Base-by-base conservation (phyloP, 2,797 vertebrate species). In the Serranus cabrilla region DNA sequence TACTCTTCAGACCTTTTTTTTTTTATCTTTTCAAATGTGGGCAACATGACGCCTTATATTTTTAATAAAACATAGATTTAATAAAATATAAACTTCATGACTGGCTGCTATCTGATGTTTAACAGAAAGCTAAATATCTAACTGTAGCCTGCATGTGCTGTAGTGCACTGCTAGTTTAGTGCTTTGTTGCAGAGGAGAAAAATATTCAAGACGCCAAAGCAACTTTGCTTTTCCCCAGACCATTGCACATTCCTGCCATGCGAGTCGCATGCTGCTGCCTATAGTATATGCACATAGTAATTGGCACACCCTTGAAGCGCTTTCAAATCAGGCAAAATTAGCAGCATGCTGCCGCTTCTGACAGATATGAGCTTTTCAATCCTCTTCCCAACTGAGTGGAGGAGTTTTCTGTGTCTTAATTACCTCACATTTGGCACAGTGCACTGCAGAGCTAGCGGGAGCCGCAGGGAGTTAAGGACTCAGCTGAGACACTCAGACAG, bases 391-490 rank as follows among this genome's bases (percentile, higher is more conserved):
- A 78, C 84, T 40, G 85, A 90, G 83, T 74, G 76, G 74, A 84
- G 77, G 83, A 90, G 81, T 88, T 87, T 80, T 89, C 80, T 79
- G 70, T 74, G 87, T 91, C 93, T 94, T 94, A 94, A 93, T 94
- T 93, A 93, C 88, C 74, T 89, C 80, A 88, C 86, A 85, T 89
- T 91, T 92, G 91, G 89, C 87, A 87, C 80, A 71, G 78, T 60
- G 83, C 81, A 50, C 82, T 51, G 86, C 82, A 62, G 82, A 82
- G 84, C 84, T 64, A 74, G 76, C 11, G 23, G 84, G 81, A 76
- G 90, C 78, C 65, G 31, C 20, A 0, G 88, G 88, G 86, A 85
- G 72, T 81, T 52, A 50, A 80, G 79, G 81, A 68, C 71, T 86
- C 90, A 74, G 76, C 80, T 71, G 88, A 89, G 83, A 86, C 78